Percentiles rank a stretch among this genome's conserved stretches.
phyloP scores from a whole-genome alignment of 2,113 vertebrate genomes.

The Labeo catla region DNA sequence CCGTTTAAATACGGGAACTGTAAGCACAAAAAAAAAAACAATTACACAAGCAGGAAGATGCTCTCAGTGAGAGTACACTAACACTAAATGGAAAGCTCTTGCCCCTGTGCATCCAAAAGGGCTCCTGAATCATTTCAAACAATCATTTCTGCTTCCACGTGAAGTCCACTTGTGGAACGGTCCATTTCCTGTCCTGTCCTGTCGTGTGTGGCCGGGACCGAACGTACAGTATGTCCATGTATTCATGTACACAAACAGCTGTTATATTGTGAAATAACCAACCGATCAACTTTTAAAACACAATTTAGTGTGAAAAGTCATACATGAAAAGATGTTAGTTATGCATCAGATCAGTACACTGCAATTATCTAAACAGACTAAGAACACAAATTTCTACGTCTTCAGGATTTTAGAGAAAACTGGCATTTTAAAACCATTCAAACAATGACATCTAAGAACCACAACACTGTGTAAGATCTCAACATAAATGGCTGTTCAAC shows the following conservation, averaged over 20 bases:
- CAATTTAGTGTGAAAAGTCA: slow-evolving; percentile 51
- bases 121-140: slow-evolving; percentile 79
- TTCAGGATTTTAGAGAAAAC: not conserved
- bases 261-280: slow-evolving; percentile 43
- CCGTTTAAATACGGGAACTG: slow-evolving; percentile 96
- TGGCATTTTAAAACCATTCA: slow-evolving; percentile 23
- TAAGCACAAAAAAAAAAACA: slow-evolving; percentile 90
- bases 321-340: slow-evolving; percentile 48
- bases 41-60: slow-evolving; percentile 95
- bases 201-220: slow-evolving; percentile 37
- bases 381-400: not conserved
- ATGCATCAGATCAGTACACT: slow-evolving; percentile 42
- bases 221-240: slow-evolving; percentile 52
- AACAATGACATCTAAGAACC: slow-evolving; percentile 34
- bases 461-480: slow-evolving; percentile 14
- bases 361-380: slow-evolving; percentile 40
- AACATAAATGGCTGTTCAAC: slow-evolving; percentile 11
- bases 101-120: slow-evolving; percentile 72
- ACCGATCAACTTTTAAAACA: slow-evolving; percentile 49
- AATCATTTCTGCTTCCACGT: slow-evolving; percentile 67
- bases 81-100: slow-evolving; percentile 89
- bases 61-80: slow-evolving; percentile 93
- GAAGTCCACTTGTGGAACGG: slow-evolving; percentile 68
- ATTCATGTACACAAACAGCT: slow-evolving; percentile 53
- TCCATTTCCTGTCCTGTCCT: slow-evolving; percentile 55